Percentiles rank a stretch among this genome's conserved stretches.
Evolutionary conservation across 2,888 invertebrate genomes (phyloP).

Genomic region (Ophioninae sp.): DNA sequence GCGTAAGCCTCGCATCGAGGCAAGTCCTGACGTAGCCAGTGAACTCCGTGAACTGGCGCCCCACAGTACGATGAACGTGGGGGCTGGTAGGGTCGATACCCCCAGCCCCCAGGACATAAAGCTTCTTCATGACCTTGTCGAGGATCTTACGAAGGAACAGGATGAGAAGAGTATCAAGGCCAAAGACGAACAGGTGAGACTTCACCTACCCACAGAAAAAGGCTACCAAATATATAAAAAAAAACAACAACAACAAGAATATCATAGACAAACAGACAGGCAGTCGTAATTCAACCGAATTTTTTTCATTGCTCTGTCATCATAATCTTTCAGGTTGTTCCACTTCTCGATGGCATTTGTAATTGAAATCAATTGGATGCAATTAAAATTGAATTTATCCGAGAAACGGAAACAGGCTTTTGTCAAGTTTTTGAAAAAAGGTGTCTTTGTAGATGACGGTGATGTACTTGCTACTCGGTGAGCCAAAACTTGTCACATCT

Average conservation of each 20-base stretch:
- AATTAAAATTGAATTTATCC: too few relatives aligned
- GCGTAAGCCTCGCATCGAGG: conserved; percentile 45
- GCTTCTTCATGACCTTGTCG: conserved; percentile 78
- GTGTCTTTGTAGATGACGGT: too few relatives aligned
- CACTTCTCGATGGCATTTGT: too few relatives aligned
- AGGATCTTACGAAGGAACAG: conserved; percentile 77
- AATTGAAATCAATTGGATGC: too few relatives aligned
- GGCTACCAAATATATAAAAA: background rate
- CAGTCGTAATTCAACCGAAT: background rate
- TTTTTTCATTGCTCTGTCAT: background rate
- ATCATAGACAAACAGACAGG: background rate
- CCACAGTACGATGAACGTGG: conserved; percentile 77
- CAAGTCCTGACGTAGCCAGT: conserved; percentile 50
- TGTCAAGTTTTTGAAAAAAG: too few relatives aligned
- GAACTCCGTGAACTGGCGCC: conserved; percentile 78
- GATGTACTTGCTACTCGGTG: background rate
- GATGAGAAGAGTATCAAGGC: conserved; percentile 72
- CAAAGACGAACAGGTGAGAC: conserved; percentile 76
- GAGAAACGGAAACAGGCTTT: too few relatives aligned
- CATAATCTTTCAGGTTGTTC: too few relatives aligned
- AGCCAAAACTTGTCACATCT: background rate
- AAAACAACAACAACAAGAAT: background rate
- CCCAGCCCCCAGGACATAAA: conserved; percentile 80
- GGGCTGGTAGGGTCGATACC: conserved; percentile 78
- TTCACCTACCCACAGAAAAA: background rate